Percentiles rank a stretch among this genome's conserved stretches.
Evolutionary conservation across 2,888 invertebrate species (phyloP).

Genomic region (Limenitis camilla): DNA sequence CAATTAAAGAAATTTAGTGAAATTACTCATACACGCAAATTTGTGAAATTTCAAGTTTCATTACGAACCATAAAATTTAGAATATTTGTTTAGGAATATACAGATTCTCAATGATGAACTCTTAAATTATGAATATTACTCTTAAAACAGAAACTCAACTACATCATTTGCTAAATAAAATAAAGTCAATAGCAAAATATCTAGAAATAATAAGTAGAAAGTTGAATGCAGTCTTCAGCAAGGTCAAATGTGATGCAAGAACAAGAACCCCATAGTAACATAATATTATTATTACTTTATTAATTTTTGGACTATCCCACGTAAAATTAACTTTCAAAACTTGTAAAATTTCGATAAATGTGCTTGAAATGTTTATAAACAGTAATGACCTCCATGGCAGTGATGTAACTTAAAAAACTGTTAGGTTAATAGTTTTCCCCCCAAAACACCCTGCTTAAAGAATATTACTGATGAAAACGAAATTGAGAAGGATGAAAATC

Average conservation of each 20-base stretch:
- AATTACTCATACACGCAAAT: too few relatives aligned
- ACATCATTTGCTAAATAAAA: neutral
- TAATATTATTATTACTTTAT: neutral
- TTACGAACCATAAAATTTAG: too few relatives aligned
- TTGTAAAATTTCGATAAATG: conserved; percentile 30
- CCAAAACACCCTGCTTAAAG: conserved; percentile 47
- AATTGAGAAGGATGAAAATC: neutral
- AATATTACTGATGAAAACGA: neutral
- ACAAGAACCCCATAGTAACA: conserved; percentile 3
- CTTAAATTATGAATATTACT: too few relatives aligned
- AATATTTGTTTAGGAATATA: too few relatives aligned
- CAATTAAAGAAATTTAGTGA: too few relatives aligned
- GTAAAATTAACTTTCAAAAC: neutral
- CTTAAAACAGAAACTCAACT: too few relatives aligned
- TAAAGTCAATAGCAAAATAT: conserved; percentile 1
- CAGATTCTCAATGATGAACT: too few relatives aligned
- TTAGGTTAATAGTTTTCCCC: conserved; percentile 70
- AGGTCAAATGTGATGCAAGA: conserved; percentile 51
- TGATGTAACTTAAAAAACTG: conserved; percentile 58
- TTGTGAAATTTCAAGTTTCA: too few relatives aligned
- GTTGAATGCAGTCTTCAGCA: conserved; percentile 34
- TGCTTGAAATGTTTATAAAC: conserved; percentile 65
- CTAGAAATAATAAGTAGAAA: conserved; percentile 44
- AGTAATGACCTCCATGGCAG: conserved; percentile 60
- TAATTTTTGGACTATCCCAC: neutral